phyloP scores from a whole-genome alignment of 2,113 vertebrate species.

The Australoheros scitulus region DNA sequence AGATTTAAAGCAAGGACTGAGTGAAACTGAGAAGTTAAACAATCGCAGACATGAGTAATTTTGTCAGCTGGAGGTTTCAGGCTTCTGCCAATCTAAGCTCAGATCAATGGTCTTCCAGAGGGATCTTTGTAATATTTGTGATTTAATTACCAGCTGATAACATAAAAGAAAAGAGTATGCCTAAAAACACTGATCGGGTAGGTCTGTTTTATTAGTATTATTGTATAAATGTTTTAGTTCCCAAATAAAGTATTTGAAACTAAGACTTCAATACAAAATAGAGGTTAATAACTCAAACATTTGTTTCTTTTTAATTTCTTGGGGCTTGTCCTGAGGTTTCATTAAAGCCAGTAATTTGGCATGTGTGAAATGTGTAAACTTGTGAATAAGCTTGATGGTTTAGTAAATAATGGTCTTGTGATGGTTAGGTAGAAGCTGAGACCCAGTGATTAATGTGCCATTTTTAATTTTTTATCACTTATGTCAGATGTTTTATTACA shows the following conservation, averaged over 20 bases:
- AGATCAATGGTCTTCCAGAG: neutral
- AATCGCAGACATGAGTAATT: conserved; percentile 32
- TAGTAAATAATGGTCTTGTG: neutral
- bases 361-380: neutral
- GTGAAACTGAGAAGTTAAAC: conserved; percentile 7
- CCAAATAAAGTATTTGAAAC: neutral
- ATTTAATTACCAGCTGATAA: conserved; percentile 40
- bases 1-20: neutral
- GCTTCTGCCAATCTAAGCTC: neutral
- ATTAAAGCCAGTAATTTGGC: neutral
- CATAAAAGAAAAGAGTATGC: conserved; percentile 20
- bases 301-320: neutral
- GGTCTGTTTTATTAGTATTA: neutral
- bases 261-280: neutral
- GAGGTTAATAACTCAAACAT: neutral
- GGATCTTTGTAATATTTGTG: conserved; percentile 29
- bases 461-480: neutral
- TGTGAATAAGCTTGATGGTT: neutral
- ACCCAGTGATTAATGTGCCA: conserved; percentile 2
- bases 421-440: neutral
- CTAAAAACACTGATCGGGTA: conserved; percentile 35
- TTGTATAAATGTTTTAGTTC: conserved; percentile 5
- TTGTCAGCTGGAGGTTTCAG: conserved; percentile 11
- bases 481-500: neutral
- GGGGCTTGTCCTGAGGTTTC: neutral